Conservation (phyloP, 2,113 vertebrate species). For the Melanerpes formicivorus region DNA sequence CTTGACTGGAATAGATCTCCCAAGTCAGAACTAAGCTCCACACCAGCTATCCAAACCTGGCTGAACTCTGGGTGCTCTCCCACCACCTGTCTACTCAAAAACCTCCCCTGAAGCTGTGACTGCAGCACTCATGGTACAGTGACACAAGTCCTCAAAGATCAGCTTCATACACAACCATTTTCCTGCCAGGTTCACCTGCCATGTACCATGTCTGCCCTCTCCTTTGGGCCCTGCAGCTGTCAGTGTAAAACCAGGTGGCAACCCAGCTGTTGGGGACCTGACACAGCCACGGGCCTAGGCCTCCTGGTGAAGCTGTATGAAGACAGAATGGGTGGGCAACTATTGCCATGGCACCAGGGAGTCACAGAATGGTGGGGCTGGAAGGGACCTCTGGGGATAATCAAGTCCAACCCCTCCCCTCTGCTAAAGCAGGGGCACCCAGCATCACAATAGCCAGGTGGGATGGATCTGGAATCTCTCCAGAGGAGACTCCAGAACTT, state of each 20-base stretch:
- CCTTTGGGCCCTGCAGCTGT: neutral
- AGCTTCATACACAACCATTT: rapidly evolving
- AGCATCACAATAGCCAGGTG: neutral
- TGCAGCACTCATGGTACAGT: neutral
- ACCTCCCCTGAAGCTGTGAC: neutral
- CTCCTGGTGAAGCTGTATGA: neutral
- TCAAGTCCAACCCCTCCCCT: neutral
- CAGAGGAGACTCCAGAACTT: neutral
- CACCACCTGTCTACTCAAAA: neutral
- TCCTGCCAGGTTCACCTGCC: neutral
- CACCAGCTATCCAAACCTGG: neutral
- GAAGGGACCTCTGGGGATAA: neutral
- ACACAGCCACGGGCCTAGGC: neutral
- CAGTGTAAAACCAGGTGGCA: rapidly evolving
- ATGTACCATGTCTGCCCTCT: neutral
- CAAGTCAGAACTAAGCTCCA: neutral
- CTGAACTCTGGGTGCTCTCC: neutral
- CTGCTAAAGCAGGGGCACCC: neutral
- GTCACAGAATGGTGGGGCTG: neutral
- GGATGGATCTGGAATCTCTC: neutral
- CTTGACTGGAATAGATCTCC: neutral
- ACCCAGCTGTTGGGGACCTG: neutral
- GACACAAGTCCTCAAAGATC: neutral
- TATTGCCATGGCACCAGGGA: neutral
- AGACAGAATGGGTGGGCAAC: neutral